Evolutionary conservation across 2,888 invertebrate species (phyloP).

Genomic region (Dilophus febrilis): DNA sequence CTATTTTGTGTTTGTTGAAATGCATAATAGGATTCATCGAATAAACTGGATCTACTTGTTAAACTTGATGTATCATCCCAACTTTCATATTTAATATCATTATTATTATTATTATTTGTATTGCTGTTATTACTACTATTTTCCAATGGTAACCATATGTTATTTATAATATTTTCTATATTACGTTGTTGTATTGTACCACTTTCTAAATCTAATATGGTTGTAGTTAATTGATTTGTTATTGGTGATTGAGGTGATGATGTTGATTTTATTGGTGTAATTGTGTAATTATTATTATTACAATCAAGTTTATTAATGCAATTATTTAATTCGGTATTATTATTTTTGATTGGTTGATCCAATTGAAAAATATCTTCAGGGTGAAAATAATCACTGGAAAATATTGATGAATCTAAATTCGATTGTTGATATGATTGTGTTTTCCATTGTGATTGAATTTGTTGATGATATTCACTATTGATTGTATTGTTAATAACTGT

Average conservation of each 20-base stretch:
- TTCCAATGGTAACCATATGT: background rate
- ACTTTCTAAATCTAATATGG: slow-evolving; percentile 8
- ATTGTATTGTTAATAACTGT: too few species aligned
- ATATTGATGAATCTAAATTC: too few species aligned
- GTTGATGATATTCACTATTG: too few species aligned
- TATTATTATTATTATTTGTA: background rate
- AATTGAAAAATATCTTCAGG: too few species aligned
- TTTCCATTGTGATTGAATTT: too few species aligned
- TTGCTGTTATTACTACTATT: too few species aligned
- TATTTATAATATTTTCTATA: background rate
- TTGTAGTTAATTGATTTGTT: slow-evolving; percentile 6
- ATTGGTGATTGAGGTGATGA: background rate
- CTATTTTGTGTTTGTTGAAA: background rate
- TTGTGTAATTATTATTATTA: too few species aligned
- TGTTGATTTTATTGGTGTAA: background rate
- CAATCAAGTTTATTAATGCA: too few species aligned
- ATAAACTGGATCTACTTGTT: slow-evolving; percentile 17
- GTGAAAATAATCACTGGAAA: too few species aligned
- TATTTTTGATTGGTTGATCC: slow-evolving; percentile 58
- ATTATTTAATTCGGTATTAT: too few species aligned
- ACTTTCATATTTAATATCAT: slow-evolving; percentile 20
- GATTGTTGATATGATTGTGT: too few species aligned
- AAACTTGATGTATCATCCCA: slow-evolving; percentile 29
- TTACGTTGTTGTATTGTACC: slow-evolving; percentile 2
- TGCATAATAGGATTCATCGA: slow-evolving; percentile 11